Evolutionary conservation across 2,113 vertebrate genomes (phyloP).

Genomic region (Python bivittatus): DNA sequence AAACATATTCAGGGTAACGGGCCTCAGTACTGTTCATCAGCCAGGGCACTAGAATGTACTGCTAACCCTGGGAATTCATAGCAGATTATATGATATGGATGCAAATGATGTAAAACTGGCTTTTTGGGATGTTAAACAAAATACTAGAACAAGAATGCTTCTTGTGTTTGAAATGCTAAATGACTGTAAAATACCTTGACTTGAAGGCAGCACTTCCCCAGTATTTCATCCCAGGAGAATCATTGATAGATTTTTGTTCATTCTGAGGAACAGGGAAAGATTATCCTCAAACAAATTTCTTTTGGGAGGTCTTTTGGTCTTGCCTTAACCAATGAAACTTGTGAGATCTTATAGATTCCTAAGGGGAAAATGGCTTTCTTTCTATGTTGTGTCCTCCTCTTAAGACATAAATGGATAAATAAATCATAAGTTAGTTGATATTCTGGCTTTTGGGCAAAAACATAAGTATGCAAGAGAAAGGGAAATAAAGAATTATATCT

Average conservation of each 20-base stretch:
- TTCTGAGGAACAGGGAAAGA: neutral
- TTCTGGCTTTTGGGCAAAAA: slow-evolving; percentile 35
- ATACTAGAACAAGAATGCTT: rapidly evolving
- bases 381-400: neutral
- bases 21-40: neutral
- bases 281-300: neutral
- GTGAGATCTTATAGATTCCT: neutral
- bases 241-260: neutral
- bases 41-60: neutral
- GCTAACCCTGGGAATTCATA: neutral
- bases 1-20: neutral
- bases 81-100: neutral
- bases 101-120: neutral
- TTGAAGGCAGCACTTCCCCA: slow-evolving; percentile 5
- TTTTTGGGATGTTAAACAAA: neutral
- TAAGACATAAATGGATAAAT: slow-evolving; percentile 18
- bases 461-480: neutral
- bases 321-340: neutral
- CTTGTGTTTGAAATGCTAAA: neutral
- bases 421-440: neutral
- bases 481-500: slow-evolving; percentile 12
- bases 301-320: neutral
- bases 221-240: neutral
- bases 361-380: neutral
- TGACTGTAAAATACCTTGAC: neutral